Evolutionary conservation across 2,113 vertebrate genomes (phyloP).

Genomic region (Plestiodon gilberti): DNA sequence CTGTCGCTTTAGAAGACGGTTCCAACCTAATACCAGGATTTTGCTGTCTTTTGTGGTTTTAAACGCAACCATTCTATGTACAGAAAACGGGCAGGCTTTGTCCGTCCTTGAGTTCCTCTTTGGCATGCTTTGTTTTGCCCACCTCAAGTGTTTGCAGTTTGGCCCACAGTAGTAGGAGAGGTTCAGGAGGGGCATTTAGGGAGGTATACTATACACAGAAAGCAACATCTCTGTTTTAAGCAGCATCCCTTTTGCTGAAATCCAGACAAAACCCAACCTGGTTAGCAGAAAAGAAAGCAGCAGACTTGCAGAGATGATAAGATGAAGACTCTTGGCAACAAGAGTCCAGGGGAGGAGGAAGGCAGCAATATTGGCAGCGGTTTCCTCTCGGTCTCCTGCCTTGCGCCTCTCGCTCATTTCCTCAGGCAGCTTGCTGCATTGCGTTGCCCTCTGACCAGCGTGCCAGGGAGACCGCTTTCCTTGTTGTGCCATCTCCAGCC

Average conservation of each 20-base stretch:
- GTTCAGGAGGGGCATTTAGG: not conserved
- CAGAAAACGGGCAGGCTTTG: not conserved
- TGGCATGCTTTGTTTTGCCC: not conserved
- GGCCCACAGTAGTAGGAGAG: not conserved
- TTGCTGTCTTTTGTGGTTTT: not conserved
- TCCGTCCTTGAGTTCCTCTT: not conserved
- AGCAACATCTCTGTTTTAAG: constrained; percentile 41
- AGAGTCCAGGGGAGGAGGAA: constrained; percentile 42
- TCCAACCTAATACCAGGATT: not conserved
- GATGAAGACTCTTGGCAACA: constrained; percentile 49
- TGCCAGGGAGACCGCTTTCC: not conserved
- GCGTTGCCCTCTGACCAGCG: constrained; percentile 55
- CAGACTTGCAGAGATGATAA: constrained; percentile 45
- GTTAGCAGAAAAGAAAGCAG: constrained; percentile 44
- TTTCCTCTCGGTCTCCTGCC: constrained; percentile 39
- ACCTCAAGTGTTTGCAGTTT: not conserved
- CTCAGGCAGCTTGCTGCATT: constrained; percentile 55
- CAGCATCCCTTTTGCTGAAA: not conserved
- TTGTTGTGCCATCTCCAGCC: constrained; percentile 13
- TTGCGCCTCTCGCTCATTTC: constrained; percentile 54
- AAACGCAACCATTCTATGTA: no score
- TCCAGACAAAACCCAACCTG: constrained; percentile 17
- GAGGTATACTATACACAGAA: not conserved
- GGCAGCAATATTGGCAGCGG: constrained; percentile 44
- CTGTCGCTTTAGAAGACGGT: not conserved